These are phyloP conservation scores for Glareola pratincola DNA, from an alignment of 2,113 vertebrate species.

Conservation along the genomic window DNA sequence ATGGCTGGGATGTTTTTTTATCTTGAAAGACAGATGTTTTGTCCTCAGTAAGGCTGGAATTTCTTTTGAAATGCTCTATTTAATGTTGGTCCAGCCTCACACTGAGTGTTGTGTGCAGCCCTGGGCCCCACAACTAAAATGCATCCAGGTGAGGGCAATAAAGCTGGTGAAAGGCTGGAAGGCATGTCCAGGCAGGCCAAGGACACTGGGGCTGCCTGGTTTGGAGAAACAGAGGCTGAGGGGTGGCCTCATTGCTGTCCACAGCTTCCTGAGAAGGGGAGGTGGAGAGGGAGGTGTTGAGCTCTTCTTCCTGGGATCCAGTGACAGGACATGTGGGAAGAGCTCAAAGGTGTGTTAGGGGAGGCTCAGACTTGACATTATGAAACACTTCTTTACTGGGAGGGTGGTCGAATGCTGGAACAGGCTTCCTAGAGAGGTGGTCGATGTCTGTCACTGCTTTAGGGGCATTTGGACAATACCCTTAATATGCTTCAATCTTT, in stretches of 20 bases:
- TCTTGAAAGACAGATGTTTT: background rate
- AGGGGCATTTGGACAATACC: background rate
- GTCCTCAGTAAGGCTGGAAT: background rate
- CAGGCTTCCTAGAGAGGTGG: background rate
- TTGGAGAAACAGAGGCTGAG: background rate
- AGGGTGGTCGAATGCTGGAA: background rate
- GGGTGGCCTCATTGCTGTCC: background rate
- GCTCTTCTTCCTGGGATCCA: background rate
- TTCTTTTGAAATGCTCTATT: background rate
- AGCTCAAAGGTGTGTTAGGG: background rate
- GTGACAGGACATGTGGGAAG: fast-evolving
- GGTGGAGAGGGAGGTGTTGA: background rate
- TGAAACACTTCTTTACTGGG: background rate
- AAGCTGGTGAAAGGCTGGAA: background rate
- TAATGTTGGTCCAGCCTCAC: background rate
- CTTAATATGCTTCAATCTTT: background rate
- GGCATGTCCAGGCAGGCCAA: background rate
- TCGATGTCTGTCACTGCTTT: background rate
- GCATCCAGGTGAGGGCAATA: background rate
- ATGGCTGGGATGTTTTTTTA: background rate
- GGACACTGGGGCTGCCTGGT: background rate
- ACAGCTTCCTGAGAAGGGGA: background rate
- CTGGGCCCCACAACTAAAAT: background rate
- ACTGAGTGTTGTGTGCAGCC: background rate
- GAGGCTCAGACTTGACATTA: background rate